Evolutionary conservation across 2,797 vertebrate species (phyloP), one percentile per base, ranked within the genome.

Genomic region (Lepus oiostolus): DNA sequence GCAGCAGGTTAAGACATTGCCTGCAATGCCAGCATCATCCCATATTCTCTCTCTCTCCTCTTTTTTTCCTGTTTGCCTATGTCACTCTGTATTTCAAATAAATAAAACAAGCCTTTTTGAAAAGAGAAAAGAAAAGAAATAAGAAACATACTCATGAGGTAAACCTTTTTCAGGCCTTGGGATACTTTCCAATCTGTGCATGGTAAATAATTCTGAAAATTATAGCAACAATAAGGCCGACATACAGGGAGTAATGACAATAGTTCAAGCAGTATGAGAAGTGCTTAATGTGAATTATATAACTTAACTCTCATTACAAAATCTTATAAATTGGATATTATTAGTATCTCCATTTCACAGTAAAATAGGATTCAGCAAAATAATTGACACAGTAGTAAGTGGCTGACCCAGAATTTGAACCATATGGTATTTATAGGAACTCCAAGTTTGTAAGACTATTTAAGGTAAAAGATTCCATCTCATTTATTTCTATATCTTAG

Each of bases 181-280:
- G 13, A 75, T 62, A 70, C 7, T 79, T 93, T 85, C 38, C 76
- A 77, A 68, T 58, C 19, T 85, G 28, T 47, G 68, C 1, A n/a
- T 86, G 7, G 24, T 68, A 93, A 93, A 85, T 54, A 60, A 92
- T 22, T 81, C 21, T 90, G 8, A 82, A 90, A 95, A 52, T 70
- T 22, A 82, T 47, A 90, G 8, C 11, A 88, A 90, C 70, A 74
- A 62, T 67, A 22, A 81, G 16, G 16, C 13, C 84, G 30, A 21
- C 84, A 84, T 32, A 76, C 87, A 75, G 10, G 83, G 75, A 96
- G 38, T 68, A 47, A 2, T 19, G 71, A 32, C 4, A 30, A 9
- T 72, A 80, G 72, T 90, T 81, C 52, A 72, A 84, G 60, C 6
- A 30, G 2, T 22, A 62, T 13, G 28, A 38, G 85, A 85, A 79